Percentiles rank a stretch among this genome's conserved stretches.
These are phyloP conservation scores for Propithecus coquereli DNA, from an alignment of 2,113 vertebrate species.

Conservation along the genomic window DNA sequence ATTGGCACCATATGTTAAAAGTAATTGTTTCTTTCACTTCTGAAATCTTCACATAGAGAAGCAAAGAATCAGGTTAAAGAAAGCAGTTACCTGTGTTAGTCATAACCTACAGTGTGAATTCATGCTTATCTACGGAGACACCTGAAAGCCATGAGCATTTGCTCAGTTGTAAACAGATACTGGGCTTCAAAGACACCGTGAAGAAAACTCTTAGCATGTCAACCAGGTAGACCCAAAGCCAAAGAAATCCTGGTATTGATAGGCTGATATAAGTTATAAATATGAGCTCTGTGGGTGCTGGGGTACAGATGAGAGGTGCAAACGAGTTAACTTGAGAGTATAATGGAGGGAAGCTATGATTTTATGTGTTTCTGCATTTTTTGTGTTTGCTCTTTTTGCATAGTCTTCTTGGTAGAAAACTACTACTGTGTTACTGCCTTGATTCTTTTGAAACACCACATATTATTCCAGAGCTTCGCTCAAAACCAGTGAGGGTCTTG, in stretches of 20 bases:
- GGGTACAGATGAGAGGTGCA: background rate
- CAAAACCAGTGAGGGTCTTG: background rate
- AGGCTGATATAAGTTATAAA: background rate
- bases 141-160: background rate
- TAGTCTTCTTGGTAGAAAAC: background rate
- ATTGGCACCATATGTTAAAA: background rate
- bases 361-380: background rate
- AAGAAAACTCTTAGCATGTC: background rate
- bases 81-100: background rate
- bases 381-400: background rate
- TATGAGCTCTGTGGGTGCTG: background rate
- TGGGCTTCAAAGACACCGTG: background rate
- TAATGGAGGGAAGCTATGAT: fast-evolving
- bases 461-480: background rate
- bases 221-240: background rate
- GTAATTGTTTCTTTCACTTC: background rate
- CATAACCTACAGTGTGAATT: background rate
- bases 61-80: background rate
- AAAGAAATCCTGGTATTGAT: too few relatives aligned
- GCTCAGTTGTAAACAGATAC: background rate
- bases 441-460: background rate
- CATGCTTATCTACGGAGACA: background rate
- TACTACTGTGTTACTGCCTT: background rate
- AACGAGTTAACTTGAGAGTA: background rate
- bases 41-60: background rate